Evolutionary conservation across 2,113 vertebrate species (phyloP).

Genomic region (Cromileptes altivelis): DNA sequence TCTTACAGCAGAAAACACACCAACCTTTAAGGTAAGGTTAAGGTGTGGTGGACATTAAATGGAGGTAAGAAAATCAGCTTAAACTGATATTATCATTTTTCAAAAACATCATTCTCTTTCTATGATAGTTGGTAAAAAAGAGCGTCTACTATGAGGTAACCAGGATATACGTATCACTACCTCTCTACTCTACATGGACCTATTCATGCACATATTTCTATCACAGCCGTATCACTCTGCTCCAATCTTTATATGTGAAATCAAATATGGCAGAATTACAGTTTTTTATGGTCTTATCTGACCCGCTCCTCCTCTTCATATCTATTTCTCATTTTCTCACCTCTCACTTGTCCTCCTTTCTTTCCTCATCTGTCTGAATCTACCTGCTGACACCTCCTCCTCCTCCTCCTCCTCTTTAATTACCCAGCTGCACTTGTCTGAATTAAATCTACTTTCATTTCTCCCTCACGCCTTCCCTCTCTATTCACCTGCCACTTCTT

Average conservation of each 20-base stretch:
- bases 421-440: neutral
- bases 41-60: neutral
- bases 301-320: neutral
- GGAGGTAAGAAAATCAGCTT: neutral
- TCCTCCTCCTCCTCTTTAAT: neutral
- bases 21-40: neutral
- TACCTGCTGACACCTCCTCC: neutral
- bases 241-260: neutral
- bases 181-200: too few species aligned
- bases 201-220: too few species aligned
- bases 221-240: neutral
- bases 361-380: neutral
- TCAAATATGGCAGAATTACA: neutral
- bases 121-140: neutral
- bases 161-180: too few species aligned
- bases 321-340: neutral
- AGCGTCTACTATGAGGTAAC: neutral
- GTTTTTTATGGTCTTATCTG: neutral
- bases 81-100: too few species aligned
- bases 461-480: neutral
- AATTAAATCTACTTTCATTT: neutral
- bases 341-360: conserved; percentile 2
- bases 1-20: neutral
- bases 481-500: neutral
- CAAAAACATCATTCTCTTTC: too few species aligned